Conservation (phyloP, 2,113 vertebrate species). For the Salvelinus fontinalis region DNA sequence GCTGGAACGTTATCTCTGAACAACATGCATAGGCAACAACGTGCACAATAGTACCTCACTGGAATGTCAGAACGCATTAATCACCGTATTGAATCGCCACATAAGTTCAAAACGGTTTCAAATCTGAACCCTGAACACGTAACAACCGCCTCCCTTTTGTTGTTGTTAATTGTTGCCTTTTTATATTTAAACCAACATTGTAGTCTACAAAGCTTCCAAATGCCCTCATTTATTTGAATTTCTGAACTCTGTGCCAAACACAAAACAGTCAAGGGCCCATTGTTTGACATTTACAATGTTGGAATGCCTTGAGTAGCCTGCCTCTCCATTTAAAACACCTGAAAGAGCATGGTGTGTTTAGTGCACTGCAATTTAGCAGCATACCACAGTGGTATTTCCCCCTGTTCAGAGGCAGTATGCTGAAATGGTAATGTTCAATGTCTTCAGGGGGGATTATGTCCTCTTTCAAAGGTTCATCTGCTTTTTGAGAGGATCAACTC, state of each 20-base stretch:
- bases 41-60: slow-evolving; percentile 49
- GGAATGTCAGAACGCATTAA: slow-evolving; percentile 48
- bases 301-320: slow-evolving; percentile 57
- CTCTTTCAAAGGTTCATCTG: slow-evolving; percentile 70
- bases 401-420: slow-evolving; percentile 59
- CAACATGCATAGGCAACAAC: slow-evolving; percentile 68
- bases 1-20: slow-evolving; percentile 74
- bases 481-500: slow-evolving; percentile 67
- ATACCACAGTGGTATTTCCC: slow-evolving; percentile 61
- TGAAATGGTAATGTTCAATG: slow-evolving; percentile 70
- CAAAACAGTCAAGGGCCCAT: slow-evolving; percentile 61
- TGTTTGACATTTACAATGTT: slow-evolving; percentile 65
- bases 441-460: slow-evolving; percentile 66
- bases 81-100: slow-evolving; percentile 33
- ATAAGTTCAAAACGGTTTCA: slow-evolving; percentile 45
- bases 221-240: slow-evolving; percentile 54
- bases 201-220: not conserved
- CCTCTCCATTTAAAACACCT: slow-evolving; percentile 66
- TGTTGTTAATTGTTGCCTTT: slow-evolving; percentile 19
- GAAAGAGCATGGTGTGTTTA: slow-evolving; percentile 48
- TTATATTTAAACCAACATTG: slow-evolving; percentile 18
- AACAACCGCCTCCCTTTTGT: slow-evolving; percentile 30
- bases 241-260: slow-evolving; percentile 50
- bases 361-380: slow-evolving; percentile 59
- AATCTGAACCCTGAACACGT: slow-evolving; percentile 32